Conservation (phyloP, 2,797 vertebrate genomes). For the Spondyliosoma cantharus region DNA sequence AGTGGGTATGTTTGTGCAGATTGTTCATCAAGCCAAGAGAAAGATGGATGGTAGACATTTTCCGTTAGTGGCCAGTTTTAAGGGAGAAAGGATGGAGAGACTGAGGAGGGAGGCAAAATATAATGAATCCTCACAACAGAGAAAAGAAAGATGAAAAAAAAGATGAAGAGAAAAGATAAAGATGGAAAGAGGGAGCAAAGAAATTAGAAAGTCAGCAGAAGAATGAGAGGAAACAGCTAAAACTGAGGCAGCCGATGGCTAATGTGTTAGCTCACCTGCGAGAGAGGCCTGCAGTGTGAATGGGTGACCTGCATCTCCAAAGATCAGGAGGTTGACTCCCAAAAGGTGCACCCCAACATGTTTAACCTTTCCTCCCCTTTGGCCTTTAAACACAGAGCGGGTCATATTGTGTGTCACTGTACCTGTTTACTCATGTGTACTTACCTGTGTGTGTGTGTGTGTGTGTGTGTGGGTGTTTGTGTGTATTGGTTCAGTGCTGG, state of each 20-base stretch:
- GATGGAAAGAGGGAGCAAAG: slow-evolving; percentile 23
- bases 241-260: slow-evolving; percentile 30
- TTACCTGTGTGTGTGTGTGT: slow-evolving; percentile 31
- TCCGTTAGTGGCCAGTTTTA: slow-evolving; percentile 35
- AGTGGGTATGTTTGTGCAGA: slow-evolving; percentile 88
- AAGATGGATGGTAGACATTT: slow-evolving; percentile 88
- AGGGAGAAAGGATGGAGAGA: slow-evolving; percentile 16
- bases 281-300: slow-evolving; percentile 38
- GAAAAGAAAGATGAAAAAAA: no score
- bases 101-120: neutral
- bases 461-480: slow-evolving; percentile 31
- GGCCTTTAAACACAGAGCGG: slow-evolving; percentile 22
- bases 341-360: slow-evolving; percentile 55
- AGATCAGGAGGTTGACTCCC: slow-evolving; percentile 61
- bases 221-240: slow-evolving; percentile 38
- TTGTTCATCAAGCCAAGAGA: slow-evolving; percentile 91
- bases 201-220: slow-evolving; percentile 30
- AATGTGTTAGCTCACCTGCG: slow-evolving; percentile 36
- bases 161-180: no score
- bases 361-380: slow-evolving; percentile 66
- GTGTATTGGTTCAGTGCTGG: slow-evolving; percentile 43
- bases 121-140: slow-evolving; percentile 29
- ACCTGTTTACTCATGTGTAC: no score
- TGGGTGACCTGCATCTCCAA: slow-evolving; percentile 53
- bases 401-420: neutral